Conservation (phyloP, 2,888 invertebrate genomes). For the Quadroppia sp. region DNA sequence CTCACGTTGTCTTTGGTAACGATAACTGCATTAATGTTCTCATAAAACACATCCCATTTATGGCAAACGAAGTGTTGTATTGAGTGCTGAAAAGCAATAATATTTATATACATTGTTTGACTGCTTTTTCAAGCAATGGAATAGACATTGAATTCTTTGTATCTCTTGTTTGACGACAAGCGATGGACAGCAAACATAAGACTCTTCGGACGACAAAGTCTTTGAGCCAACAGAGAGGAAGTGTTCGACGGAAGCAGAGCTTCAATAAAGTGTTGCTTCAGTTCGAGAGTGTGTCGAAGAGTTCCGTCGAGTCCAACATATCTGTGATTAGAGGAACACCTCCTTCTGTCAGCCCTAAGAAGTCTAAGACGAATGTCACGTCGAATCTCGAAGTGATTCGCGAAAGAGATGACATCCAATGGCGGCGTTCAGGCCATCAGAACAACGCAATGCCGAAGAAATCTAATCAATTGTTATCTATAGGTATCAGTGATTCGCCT, state of each 20-base stretch:
- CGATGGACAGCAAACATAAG: conserved; percentile 4
- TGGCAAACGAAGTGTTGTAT: too few relatives aligned
- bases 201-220: not conserved
- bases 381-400: not conserved
- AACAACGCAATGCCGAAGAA: not conserved
- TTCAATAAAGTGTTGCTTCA: conserved; percentile 12
- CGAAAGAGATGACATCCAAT: not conserved
- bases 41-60: too few relatives aligned
- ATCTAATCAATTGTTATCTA: too few relatives aligned
- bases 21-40: too few relatives aligned
- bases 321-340: not conserved
- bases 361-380: not conserved
- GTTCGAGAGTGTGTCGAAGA: not conserved
- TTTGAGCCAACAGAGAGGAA: not conserved
- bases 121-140: too few relatives aligned
- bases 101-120: too few relatives aligned
- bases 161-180: not conserved
- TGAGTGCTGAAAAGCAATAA: too few relatives aligned
- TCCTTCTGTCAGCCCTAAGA: too few relatives aligned
- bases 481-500: too few relatives aligned
- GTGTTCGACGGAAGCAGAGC: not conserved
- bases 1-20: too few relatives aligned
- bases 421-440: not conserved
- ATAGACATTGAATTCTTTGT: too few relatives aligned
- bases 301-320: not conserved